Evolutionary conservation across 2,888 invertebrate species (phyloP), one percentile per base, ranked within the genome.

Genomic region (Hanleya hanleyi): DNA sequence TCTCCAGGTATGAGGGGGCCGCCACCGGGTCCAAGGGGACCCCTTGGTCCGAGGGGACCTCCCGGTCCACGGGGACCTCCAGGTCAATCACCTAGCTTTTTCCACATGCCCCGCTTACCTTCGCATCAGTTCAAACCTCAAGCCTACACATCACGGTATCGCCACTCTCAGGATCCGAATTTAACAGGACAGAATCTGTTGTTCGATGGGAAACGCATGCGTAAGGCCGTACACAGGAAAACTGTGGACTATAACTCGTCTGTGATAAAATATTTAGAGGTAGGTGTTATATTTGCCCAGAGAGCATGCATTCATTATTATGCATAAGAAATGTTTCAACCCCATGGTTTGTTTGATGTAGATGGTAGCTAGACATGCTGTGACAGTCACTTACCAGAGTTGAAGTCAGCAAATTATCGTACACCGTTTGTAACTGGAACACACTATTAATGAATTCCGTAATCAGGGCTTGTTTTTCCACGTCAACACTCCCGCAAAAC

Each of bases 221-320:
- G 98, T 86, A 98, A 98, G 92, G 97, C 97, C 83, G 96, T 98
- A 79, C 97, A 98, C 94, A 93, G 98, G 83, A 98, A 98, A 92
- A 99, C 98, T 38, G 97, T 99, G 70, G 99, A 99, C 92, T 98
- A 98, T 91, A 98, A 98, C 93, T 95, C 97, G 29, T 94, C 98
- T 47, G 95, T 98, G 86, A 95, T 98, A 76, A 96, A 95, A 91
- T 95, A 95, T 86, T 91, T 99, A 85, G 96, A 98, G 93, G 96
- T 95, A 91, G 91, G 88, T 87, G 61, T 61, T 22, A 5, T n/a
- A n/a, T n/a, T n/a, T n/a, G n/a, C n/a, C n/a, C n/a, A n/a, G n/a
- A n/a, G n/a, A n/a, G n/a, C n/a, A 33, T 33, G 49, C 18, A 26
- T 66, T 70, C 29, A 41, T 12, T 12, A 33, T 26, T 22, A 1